These are phyloP conservation scores for Plecotus auritus DNA, from an alignment of 2,113 vertebrate species.

Conservation along the genomic window DNA sequence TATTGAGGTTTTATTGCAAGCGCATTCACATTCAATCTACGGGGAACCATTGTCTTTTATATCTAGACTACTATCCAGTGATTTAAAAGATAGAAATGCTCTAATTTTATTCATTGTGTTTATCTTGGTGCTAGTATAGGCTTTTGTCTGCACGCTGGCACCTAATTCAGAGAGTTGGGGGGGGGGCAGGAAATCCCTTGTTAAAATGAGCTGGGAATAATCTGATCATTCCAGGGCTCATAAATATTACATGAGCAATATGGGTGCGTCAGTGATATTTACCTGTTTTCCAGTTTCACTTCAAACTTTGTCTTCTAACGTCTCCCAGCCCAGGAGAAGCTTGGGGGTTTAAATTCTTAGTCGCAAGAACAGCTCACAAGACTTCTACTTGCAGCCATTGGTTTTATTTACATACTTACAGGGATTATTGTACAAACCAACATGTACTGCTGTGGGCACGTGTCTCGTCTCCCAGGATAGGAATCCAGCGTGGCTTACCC, in stretches of 20 bases:
- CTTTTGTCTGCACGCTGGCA: conserved; percentile 47
- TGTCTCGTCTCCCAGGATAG: not conserved
- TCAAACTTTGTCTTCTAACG: conserved; percentile 58
- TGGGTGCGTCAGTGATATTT: conserved; percentile 18
- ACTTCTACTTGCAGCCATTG: conserved; percentile 51
- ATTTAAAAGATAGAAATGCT: conserved; percentile 64
- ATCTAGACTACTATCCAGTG: conserved; percentile 56
- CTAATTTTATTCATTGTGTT: conserved; percentile 63
- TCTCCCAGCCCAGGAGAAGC: not conserved
- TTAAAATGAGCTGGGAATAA: conserved; percentile 71
- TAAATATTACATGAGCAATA: conserved; percentile 66
- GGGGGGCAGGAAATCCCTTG: not conserved
- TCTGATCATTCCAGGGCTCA: conserved; percentile 63
- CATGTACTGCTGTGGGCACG: not conserved
- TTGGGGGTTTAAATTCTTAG: conserved; percentile 54
- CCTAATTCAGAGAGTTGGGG: conserved; percentile 51
- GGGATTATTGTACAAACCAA: conserved; percentile 33
- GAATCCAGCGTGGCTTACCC: not conserved
- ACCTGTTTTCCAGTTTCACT: conserved; percentile 60
- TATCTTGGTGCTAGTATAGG: conserved; percentile 59
- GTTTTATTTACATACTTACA: conserved; percentile 49
- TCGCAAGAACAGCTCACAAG: not conserved
- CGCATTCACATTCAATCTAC: conserved; percentile 18
- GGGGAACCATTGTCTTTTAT: conserved; percentile 52
- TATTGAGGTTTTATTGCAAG: conserved; percentile 40